Evolutionary conservation across 2,888 invertebrate species (phyloP).

Genomic region (Acanthosepion lycidas): DNA sequence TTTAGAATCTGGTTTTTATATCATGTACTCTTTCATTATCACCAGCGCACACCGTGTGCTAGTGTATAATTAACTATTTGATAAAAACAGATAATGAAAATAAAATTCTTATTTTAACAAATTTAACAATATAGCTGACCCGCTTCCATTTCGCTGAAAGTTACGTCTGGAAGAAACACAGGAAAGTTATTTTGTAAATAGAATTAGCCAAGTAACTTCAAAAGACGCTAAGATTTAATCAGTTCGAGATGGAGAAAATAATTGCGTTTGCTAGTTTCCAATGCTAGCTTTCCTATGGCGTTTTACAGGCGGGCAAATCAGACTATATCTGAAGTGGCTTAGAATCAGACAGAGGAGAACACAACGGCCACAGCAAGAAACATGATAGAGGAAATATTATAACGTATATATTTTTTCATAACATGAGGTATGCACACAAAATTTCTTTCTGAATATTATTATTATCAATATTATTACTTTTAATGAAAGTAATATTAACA

Average conservation of each 20-base stretch:
- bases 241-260: background rate
- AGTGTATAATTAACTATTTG: background rate
- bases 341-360: background rate
- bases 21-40: too few relatives aligned
- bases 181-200: background rate
- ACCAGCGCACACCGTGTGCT: too few relatives aligned
- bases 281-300: background rate
- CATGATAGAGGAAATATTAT: background rate
- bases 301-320: background rate
- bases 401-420: too few relatives aligned
- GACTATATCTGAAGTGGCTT: background rate
- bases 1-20: too few relatives aligned
- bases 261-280: background rate
- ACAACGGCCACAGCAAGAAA: background rate
- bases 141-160: background rate
- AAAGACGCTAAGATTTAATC: background rate
- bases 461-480: too few relatives aligned
- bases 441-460: too few relatives aligned
- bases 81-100: background rate
- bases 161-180: background rate
- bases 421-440: too few relatives aligned
- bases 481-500: too few relatives aligned
- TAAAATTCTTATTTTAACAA: background rate
- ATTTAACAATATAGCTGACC: background rate
- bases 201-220: conserved; percentile 8